Conservation (phyloP, 2,888 invertebrate genomes). For the Danaus chrysippus region DNA sequence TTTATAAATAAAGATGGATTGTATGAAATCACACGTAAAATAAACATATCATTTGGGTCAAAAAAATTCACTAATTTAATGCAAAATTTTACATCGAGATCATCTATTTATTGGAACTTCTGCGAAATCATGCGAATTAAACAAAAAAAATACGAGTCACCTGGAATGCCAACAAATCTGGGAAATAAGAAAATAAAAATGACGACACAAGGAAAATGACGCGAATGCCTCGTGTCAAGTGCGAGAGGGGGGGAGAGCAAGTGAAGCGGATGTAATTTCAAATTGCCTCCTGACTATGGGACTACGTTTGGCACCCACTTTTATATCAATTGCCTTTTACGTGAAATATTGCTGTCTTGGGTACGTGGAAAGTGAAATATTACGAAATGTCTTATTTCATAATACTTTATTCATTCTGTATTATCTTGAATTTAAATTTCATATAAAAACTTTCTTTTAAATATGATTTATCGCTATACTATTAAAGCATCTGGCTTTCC, state of each 20-base stretch:
- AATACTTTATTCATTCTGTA: conserved; percentile 19
- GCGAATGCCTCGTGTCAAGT: conserved; percentile 42
- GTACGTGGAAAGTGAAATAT: conserved; percentile 3
- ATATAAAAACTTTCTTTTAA: no score
- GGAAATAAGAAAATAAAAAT: conserved; percentile 37
- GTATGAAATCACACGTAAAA: conserved; percentile 20
- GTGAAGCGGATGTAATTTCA: conserved; percentile 55
- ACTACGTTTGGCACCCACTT: conserved; percentile 49
- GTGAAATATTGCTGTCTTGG: conserved; percentile 22
- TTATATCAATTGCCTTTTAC: conserved; percentile 46
- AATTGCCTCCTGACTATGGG: conserved; percentile 50
- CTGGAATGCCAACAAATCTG: conserved; percentile 28
- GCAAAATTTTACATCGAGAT: no score
- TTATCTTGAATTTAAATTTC: neutral
- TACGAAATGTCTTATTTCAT: conserved; percentile 4
- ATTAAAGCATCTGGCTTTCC: no score
- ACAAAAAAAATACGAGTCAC: conserved; percentile 21
- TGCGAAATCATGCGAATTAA: conserved; percentile 10
- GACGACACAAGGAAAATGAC: conserved; percentile 40
- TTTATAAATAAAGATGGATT: conserved; percentile 38
- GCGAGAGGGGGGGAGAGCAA: conserved; percentile 40
- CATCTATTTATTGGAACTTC: neutral
- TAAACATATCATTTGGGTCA: conserved; percentile 10
- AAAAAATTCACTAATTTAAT: conserved; percentile 7
- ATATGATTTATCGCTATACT: no score